These are phyloP conservation scores for Arothron firmamentum DNA, from an alignment of 2,113 vertebrate species.

Conservation along the genomic window DNA sequence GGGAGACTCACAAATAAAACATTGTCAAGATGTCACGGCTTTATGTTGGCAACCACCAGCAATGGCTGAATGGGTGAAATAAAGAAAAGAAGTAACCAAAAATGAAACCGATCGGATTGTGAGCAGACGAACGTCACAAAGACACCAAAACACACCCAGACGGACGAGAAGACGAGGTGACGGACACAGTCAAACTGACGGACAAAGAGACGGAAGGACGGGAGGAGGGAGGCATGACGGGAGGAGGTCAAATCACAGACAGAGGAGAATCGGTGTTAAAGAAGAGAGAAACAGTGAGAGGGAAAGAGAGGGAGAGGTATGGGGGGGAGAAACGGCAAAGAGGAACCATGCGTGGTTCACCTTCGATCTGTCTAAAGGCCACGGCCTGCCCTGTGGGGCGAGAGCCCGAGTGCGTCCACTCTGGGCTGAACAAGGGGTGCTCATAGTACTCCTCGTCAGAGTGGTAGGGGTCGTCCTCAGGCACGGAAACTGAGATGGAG, in stretches of 20 bases:
- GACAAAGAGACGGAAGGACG: constrained; percentile 47
- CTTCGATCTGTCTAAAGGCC: constrained; percentile 89
- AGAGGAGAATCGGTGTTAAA: constrained; percentile 35
- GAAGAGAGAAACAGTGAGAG: constrained; percentile 33
- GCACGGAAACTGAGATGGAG: constrained; percentile 93
- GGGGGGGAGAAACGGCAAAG: constrained; percentile 52
- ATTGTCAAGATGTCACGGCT: constrained; percentile 30
- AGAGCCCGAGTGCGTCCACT: constrained; percentile 84
- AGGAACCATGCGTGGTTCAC: constrained; percentile 92
- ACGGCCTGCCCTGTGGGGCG: constrained; percentile 81
- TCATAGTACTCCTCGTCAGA: constrained; percentile 93
- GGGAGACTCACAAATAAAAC: constrained; percentile 19
- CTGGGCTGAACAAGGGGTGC: constrained; percentile 92
- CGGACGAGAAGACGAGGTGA: constrained; percentile 46
- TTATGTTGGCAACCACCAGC: constrained; percentile 49
- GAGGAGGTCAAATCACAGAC: constrained; percentile 63
- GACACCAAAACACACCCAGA: constrained; percentile 54
- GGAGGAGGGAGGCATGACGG: constrained; percentile 39
- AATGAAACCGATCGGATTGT: constrained; percentile 47
- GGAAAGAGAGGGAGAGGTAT: constrained; percentile 20
- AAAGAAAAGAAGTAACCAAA: constrained; percentile 46
- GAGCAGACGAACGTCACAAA: constrained; percentile 49
- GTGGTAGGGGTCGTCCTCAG: constrained; percentile 88
- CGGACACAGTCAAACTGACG: constrained; percentile 55
- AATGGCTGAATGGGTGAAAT: constrained; percentile 46